Conservation (phyloP, 2,888 invertebrate genomes). For the Calameuta filiformis region DNA sequence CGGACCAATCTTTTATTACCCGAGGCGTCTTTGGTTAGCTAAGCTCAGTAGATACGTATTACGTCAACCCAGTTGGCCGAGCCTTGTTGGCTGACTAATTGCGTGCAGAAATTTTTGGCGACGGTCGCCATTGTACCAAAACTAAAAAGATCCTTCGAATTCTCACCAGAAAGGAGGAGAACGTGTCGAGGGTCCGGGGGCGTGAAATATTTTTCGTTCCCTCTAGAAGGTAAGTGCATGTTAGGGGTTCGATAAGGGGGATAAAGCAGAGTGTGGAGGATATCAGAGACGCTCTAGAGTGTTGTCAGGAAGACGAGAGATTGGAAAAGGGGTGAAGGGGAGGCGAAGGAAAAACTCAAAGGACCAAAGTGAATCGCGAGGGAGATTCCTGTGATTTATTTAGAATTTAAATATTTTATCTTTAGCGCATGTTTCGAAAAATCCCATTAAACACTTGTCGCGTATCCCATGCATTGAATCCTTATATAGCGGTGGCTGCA, state of each 20-base stretch:
- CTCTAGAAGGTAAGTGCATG: neutral
- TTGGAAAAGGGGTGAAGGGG: neutral
- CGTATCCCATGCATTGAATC: conserved; percentile 16
- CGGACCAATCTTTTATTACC: neutral
- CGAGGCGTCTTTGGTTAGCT: neutral
- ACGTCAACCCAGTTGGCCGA: neutral
- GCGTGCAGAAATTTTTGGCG: conserved; percentile 31
- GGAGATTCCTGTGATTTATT: conserved; percentile 38
- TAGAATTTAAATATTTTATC: conserved; percentile 39
- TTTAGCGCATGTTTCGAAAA: conserved; percentile 31
- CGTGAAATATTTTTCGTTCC: conserved; percentile 16
- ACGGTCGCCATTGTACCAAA: conserved; percentile 27
- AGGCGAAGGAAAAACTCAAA: neutral
- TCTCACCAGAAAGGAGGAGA: neutral
- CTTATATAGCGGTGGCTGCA: conserved; percentile 1
- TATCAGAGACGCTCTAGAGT: neutral
- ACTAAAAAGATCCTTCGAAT: neutral
- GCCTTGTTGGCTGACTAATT: conserved; percentile 36
- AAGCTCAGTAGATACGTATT: neutral
- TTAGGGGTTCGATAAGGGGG: neutral
- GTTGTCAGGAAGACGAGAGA: neutral
- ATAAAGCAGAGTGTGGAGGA: neutral
- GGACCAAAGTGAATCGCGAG: neutral
- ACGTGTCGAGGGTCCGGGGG: conserved; percentile 14
- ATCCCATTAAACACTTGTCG: conserved; percentile 35